Percentiles rank a stretch among this genome's conserved stretches.
phyloP scores from a whole-genome alignment of 2,797 vertebrate genomes.

The Neosilurus mollespiculum region DNA sequence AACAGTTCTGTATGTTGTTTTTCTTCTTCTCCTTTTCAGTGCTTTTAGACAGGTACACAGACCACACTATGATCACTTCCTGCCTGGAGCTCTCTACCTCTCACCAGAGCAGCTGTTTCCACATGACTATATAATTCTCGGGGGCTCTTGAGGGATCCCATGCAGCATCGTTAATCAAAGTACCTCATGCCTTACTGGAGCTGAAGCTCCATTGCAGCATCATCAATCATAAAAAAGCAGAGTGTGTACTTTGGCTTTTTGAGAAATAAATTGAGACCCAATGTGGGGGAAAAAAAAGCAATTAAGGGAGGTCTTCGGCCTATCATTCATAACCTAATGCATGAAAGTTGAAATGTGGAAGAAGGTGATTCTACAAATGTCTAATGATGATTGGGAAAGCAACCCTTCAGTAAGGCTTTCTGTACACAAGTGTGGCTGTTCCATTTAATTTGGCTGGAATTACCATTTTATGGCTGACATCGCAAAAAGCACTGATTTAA shows the following conservation, averaged over 20 bases:
- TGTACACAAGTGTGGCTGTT: slow-evolving; percentile 14
- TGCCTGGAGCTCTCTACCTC: slow-evolving; percentile 47
- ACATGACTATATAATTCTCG: slow-evolving; percentile 71
- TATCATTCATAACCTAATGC: slow-evolving; percentile 69
- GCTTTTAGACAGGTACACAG: slow-evolving; percentile 45
- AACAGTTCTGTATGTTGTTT: slow-evolving; percentile 14
- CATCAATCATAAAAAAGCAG: slow-evolving; percentile 78
- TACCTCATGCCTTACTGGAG: slow-evolving; percentile 65
- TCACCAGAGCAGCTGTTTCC: slow-evolving; percentile 63
- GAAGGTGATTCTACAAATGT: slow-evolving; percentile 26
- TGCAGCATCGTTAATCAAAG: slow-evolving; percentile 79
- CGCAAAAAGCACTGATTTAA: slow-evolving; percentile 9
- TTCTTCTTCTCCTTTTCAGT: slow-evolving; percentile 8
- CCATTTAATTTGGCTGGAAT: slow-evolving; percentile 5
- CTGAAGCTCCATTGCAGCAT: slow-evolving; percentile 70
- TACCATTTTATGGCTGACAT: slow-evolving; percentile 9
- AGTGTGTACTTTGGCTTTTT: slow-evolving; percentile 67
- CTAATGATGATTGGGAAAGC: slow-evolving; percentile 3
- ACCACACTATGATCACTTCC: slow-evolving; percentile 40
- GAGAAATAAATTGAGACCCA: slow-evolving; percentile 67
- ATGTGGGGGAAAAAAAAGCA: slow-evolving; percentile 54
- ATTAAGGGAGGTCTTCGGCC: slow-evolving; percentile 69
- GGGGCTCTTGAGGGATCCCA: slow-evolving; percentile 72
- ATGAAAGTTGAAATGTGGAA: slow-evolving; percentile 50
- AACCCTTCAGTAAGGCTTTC: slow-evolving; percentile 18